Conservation (phyloP, 2,797 vertebrate genomes). For the Sphenodon punctatus region DNA sequence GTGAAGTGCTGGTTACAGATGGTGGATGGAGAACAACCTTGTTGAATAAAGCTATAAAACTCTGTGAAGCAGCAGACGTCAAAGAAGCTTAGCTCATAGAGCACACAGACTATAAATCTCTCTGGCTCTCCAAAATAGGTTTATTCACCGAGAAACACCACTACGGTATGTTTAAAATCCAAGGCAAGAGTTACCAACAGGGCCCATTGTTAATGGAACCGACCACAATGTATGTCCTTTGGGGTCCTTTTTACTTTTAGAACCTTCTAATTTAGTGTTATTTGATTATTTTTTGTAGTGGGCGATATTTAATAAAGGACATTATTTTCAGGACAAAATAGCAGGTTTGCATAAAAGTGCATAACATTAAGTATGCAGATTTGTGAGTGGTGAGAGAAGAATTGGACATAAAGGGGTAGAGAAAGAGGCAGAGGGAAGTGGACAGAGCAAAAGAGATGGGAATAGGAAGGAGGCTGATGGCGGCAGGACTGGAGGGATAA, state of each 20-base stretch:
- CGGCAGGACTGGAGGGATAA: too few relatives aligned
- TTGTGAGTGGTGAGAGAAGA: too few relatives aligned
- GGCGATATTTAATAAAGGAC: too few relatives aligned
- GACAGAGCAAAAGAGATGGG: too few relatives aligned
- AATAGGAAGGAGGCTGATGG: too few relatives aligned
- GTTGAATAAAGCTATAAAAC: slow-evolving; percentile 24
- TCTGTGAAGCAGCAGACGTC: background rate
- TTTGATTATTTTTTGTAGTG: too few relatives aligned
- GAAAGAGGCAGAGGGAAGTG: too few relatives aligned
- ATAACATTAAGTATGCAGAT: too few relatives aligned
- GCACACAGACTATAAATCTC: background rate
- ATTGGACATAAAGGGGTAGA: too few relatives aligned
- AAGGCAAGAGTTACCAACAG: background rate
- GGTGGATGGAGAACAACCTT: slow-evolving; percentile 10
- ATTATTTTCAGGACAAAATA: too few relatives aligned
- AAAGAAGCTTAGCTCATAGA: slow-evolving; percentile 4
- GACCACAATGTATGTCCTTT: background rate
- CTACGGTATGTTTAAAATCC: slow-evolving; percentile 9
- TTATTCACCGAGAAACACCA: background rate
- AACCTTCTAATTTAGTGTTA: background rate
- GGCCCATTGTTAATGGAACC: background rate
- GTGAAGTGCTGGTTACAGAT: slow-evolving; percentile 30
- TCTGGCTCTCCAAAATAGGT: background rate
- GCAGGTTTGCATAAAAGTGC: too few relatives aligned
- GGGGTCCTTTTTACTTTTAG: background rate